Base-by-base conservation (phyloP, 2,797 vertebrate genomes). In the Crenichthys baileyi region DNA sequence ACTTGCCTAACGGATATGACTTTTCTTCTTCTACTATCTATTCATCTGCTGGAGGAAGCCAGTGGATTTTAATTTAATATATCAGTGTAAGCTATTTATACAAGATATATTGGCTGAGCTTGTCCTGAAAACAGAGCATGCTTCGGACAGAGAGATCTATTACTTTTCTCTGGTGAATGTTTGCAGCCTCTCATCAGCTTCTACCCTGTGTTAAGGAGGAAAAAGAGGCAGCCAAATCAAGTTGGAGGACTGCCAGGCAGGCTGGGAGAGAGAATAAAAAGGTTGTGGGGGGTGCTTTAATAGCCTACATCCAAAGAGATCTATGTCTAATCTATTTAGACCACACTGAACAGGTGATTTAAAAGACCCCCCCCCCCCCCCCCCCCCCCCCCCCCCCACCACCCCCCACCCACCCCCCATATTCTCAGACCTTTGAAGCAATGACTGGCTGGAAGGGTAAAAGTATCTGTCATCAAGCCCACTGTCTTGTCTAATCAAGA, bases 131-230 rank as follows among this genome's bases (percentile, higher is more conserved):
- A 72, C 65, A 75, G 77, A 39, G 41, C 70, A 65, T 77, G 56
- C 76, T 73, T 85, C 55, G 41, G 15, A 79, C 53, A 83, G 77
- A 31, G 67, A 70, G 44, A 85, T 88, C 83, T 79, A 88, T 89
- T 75, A 72, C 72, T 65, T 60, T 75, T 36, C 48, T 79, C 55
- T 55, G 50, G 63, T 81, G 84, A 75, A 80, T 87, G 84, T 79
- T 72, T 65, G 1, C 31, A 48, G 61, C 22, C 50, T 72, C 65
- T 85, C 74, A 77, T 22, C 72, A 80, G 36, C 73, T 74, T 75
- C 81, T 80, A 58, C 63, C 24, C 70, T 79, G 36, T 72, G 65
- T 56, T 73, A 26, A 61, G 46, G 60, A 78, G 20, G 11, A 76
- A 72, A 80, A 70, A 55, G 67, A 78, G 51, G 22, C 63, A 51